These are phyloP conservation scores for Pyralis farinalis DNA, from an alignment of 2,888 invertebrate genomes.

Conservation along the genomic window DNA sequence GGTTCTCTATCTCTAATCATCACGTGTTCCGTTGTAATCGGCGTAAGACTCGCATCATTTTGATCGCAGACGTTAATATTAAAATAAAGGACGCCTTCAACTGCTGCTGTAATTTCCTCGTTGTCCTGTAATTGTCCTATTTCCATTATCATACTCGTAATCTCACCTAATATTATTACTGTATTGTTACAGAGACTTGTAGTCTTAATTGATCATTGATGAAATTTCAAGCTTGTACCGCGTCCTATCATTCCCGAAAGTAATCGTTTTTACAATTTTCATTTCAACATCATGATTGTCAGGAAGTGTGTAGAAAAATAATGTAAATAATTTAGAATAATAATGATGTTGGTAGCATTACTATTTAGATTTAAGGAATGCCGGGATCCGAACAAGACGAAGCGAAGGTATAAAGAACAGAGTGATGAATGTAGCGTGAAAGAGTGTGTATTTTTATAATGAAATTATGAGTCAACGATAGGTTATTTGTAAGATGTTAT, in stretches of 20 bases:
- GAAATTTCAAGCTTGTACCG: slow-evolving; percentile 70
- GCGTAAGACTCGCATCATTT: slow-evolving; percentile 23
- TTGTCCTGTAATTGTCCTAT: slow-evolving; percentile 10
- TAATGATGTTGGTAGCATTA: slow-evolving; percentile 63
- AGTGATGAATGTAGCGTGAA: slow-evolving; percentile 43
- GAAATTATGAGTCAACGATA: slow-evolving; percentile 56
- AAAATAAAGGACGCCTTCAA: slow-evolving; percentile 20
- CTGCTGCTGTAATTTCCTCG: slow-evolving; percentile 39
- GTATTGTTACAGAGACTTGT: slow-evolving; percentile 26
- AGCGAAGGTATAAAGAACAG: slow-evolving; percentile 35
- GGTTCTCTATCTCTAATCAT: slow-evolving; percentile 24
- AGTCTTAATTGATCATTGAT: slow-evolving; percentile 66
- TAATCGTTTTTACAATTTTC: slow-evolving; percentile 33
- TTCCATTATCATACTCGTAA: no score
- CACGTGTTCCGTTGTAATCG: slow-evolving; percentile 10
- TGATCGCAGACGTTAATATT: slow-evolving; percentile 17
- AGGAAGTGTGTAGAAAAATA: slow-evolving; percentile 70
- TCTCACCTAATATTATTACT: no score
- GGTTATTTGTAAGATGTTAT: slow-evolving; percentile 66
- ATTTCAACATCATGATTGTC: slow-evolving; percentile 45
- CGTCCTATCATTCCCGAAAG: slow-evolving; percentile 45
- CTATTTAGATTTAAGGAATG: slow-evolving; percentile 53
- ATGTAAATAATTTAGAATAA: slow-evolving; percentile 66
- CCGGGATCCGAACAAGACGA: slow-evolving; percentile 56
- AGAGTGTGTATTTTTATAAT: slow-evolving; percentile 75